phyloP scores from a whole-genome alignment of 2,113 vertebrate species.

The Coreoperca whiteheadi region DNA sequence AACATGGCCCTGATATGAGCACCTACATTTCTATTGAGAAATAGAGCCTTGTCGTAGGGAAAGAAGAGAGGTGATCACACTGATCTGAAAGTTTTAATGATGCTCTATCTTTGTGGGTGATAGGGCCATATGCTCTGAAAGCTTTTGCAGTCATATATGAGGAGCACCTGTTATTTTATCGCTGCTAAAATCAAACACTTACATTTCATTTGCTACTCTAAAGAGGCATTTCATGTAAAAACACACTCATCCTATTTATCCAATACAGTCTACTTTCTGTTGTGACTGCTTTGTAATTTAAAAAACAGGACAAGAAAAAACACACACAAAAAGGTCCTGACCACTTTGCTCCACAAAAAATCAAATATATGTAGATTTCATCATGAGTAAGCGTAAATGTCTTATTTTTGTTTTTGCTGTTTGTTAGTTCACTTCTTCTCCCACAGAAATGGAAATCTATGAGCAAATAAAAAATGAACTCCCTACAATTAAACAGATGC shows the following conservation, averaged over 20 bases:
- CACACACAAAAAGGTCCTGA: background rate
- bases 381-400: background rate
- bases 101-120: background rate
- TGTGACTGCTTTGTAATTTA: background rate
- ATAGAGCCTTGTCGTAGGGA: background rate
- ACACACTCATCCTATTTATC: background rate
- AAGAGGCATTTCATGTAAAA: background rate
- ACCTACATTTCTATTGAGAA: background rate
- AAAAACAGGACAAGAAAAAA: background rate
- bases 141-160: background rate
- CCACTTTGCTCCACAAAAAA: background rate
- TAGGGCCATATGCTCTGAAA: background rate
- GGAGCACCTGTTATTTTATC: conserved; percentile 23
- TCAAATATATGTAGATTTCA: background rate
- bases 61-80: conserved; percentile 6
- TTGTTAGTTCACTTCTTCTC: background rate
- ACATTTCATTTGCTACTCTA: background rate
- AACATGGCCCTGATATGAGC: background rate
- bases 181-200: background rate
- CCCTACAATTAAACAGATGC: background rate
- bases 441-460: background rate
- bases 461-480: background rate
- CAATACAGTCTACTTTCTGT: background rate
- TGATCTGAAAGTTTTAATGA: conserved; percentile 25
- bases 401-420: background rate